These are phyloP conservation scores for Acleris holmiana DNA, from an alignment of 2,888 invertebrate species.

Conservation along the genomic window DNA sequence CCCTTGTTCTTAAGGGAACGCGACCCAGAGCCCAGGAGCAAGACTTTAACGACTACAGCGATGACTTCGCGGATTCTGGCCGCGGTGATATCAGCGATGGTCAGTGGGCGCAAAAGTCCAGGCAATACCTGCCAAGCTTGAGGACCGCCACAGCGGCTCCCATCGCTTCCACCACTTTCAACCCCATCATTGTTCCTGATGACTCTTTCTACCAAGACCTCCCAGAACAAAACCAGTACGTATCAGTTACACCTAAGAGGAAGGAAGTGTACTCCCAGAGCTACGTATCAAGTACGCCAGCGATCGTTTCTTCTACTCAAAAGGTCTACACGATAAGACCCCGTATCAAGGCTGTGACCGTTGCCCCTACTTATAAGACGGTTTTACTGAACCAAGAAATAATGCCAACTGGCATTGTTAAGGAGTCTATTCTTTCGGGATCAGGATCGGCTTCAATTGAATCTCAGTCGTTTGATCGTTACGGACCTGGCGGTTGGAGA, in stretches of 20 bases:
- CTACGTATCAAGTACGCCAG: constrained; percentile 64
- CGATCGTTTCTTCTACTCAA: constrained; percentile 60
- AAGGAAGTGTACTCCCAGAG: constrained; percentile 55
- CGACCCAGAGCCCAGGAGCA: constrained; percentile 63
- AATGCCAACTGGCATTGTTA: constrained; percentile 52
- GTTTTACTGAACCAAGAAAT: constrained; percentile 67
- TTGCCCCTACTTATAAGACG: constrained; percentile 74
- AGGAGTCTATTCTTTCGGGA: constrained; percentile 44
- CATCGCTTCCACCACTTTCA: constrained; percentile 67
- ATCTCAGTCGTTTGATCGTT: constrained; percentile 83
- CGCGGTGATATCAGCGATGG: constrained; percentile 63
- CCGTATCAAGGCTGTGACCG: constrained; percentile 68
- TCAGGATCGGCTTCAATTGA: constrained; percentile 56
- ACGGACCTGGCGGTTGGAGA: constrained; percentile 86
- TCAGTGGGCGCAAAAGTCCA: constrained; percentile 60
- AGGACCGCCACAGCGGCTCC: constrained; percentile 59
- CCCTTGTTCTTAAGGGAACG: constrained; percentile 77
- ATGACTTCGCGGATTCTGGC: constrained; percentile 57
- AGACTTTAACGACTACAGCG: constrained; percentile 61
- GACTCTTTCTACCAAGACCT: constrained; percentile 78
- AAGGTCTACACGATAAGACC: constrained; percentile 64
- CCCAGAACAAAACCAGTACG: constrained; percentile 61
- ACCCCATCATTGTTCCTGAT: constrained; percentile 80
- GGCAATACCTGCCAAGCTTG: constrained; percentile 48
- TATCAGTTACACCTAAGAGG: constrained; percentile 57